Evolutionary conservation across 2,113 vertebrate genomes (phyloP), one percentile per base, ranked within the genome.

Genomic region (Chitala chitala): DNA sequence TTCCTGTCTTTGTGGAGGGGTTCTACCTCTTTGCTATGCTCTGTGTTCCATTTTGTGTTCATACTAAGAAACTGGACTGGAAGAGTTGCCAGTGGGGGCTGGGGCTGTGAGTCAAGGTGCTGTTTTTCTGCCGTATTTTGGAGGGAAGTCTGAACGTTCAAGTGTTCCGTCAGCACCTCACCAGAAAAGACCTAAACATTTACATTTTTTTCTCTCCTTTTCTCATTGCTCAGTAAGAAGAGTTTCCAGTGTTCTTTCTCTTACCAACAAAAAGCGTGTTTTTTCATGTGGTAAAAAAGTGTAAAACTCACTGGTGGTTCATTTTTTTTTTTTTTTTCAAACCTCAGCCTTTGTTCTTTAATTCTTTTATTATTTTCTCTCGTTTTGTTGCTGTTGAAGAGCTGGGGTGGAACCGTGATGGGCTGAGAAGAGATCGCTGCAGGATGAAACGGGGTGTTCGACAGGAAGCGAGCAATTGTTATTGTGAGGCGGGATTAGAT

Each of bases 401-500:
- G 33, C 12, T 77, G 71, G 71, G 66, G 54, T 55, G 40, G 29
- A 51, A 50, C 20, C 0, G 53, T 71, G 31, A 24, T 69, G 64
- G 33, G 69, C 44, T 61, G 61, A n/a, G 59, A 66, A 48, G 8
- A 6, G 48, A 15, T 26, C 51, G 68, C 46, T n/a, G 22, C 40
- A 74, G 61, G 79, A 5, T 80, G 76, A 83, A 77, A 74, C 8
- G 20, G 44, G 69, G n/a, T 71, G 44, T 74, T 76, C 77, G 48
- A 78, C 74, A 77, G 81, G 83, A 85, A 83, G 74, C 55, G 58
- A 40, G 61, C 56, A 48, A 79, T 77, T 66, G 72, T 50, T 50
- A 20, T 64, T 63, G 73, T 73, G 71, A 66, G 46, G 69, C 48
- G 51, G 50, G 54, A 72, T 77, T 63, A 59, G 13, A 29, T 7